A percentile compares a stretch with the other conserved stretches of the same genome.
phyloP scores from a whole-genome alignment of 1,140 invertebrate species.

The Campoletis sonorensis region DNA sequence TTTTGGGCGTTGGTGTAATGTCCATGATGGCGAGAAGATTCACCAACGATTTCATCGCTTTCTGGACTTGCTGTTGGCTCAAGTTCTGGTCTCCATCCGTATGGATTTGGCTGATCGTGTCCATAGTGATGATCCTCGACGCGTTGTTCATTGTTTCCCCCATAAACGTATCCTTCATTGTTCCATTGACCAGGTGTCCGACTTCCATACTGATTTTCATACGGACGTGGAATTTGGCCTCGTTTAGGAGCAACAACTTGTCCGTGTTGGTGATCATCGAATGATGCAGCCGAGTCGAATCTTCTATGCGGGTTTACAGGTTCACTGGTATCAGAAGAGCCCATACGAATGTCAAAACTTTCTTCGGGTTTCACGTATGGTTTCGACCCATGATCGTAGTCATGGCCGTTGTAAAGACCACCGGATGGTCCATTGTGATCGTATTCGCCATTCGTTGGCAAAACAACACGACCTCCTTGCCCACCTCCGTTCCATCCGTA shows the following conservation, averaged over 20 bases:
- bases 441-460: background rate
- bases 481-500: slow-evolving; percentile 4
- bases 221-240: background rate
- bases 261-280: background rate
- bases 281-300: background rate
- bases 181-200: background rate
- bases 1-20: slow-evolving; percentile 51
- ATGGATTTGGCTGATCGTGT: background rate
- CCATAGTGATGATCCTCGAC: background rate
- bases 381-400: background rate
- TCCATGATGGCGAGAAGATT: slow-evolving; percentile 37
- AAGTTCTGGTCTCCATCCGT: background rate
- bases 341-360: background rate
- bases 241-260: background rate
- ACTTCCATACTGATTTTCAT: slow-evolving; percentile 7
- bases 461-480: background rate
- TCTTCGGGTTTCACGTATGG: background rate
- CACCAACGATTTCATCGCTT: background rate
- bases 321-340: background rate
- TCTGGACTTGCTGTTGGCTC: background rate
- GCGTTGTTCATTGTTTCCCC: background rate
- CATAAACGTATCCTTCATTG: background rate
- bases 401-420: background rate
- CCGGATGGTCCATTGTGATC: background rate
- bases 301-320: background rate